Evolutionary conservation across 2,888 invertebrate species (phyloP).

Genomic region (Buathra laborator): DNA sequence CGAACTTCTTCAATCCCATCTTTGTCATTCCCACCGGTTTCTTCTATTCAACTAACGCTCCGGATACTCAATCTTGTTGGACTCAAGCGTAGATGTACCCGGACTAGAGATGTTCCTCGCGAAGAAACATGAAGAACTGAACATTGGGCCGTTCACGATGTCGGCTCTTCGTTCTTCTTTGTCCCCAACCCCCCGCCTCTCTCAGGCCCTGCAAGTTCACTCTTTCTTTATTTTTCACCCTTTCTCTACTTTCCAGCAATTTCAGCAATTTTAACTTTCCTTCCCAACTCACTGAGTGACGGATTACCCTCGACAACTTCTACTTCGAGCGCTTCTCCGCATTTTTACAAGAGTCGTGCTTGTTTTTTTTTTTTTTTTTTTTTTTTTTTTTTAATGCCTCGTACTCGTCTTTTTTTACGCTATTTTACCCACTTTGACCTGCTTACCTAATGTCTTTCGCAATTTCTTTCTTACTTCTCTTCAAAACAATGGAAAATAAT

Average conservation of each 20-base stretch:
- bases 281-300: conserved; percentile 50
- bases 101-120: conserved; percentile 16
- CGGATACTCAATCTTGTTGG: conserved; percentile 55
- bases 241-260: conserved; percentile 30
- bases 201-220: conserved; percentile 32
- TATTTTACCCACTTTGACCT: conserved; percentile 46
- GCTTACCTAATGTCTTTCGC: conserved; percentile 1
- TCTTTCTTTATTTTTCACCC: conserved; percentile 29
- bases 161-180: conserved; percentile 52
- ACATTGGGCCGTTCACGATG: conserved; percentile 45
- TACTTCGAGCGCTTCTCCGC: conserved; percentile 25
- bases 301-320: conserved; percentile 52
- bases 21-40: conserved; percentile 60
- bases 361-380: conserved; percentile 8
- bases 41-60: conserved; percentile 63
- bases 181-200: background rate
- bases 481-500: background rate
- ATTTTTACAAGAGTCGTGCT: conserved; percentile 41
- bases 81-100: conserved; percentile 38
- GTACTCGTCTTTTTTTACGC: conserved; percentile 1
- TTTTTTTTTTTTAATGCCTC: conserved; percentile 24
- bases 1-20: conserved; percentile 61
- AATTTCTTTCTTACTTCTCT: background rate
- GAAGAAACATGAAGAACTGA: conserved; percentile 35
- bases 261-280: conserved; percentile 56